Conservation (phyloP, 2,797 vertebrate species). For the Morelia viridis region DNA sequence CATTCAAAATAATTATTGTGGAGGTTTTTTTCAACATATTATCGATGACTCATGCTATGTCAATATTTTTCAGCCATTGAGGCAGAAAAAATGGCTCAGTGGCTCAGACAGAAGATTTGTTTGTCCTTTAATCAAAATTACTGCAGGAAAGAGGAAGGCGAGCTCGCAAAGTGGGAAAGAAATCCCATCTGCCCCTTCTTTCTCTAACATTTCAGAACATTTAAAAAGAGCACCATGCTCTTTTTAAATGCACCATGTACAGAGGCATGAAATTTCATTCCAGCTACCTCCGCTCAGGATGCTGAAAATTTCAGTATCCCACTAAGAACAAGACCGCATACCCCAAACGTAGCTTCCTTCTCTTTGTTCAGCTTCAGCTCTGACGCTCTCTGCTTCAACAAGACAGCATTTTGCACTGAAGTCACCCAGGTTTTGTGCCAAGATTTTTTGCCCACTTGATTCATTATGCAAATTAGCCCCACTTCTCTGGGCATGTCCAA, state of each 20-base stretch:
- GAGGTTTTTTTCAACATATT: constrained; percentile 11
- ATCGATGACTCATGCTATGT: constrained; percentile 18
- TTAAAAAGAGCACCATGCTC: neutral
- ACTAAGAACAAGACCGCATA: neutral
- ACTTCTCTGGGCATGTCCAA: neutral
- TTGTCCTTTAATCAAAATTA: constrained; percentile 13
- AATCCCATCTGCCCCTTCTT: neutral
- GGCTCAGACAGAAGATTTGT: neutral
- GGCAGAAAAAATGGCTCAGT: neutral
- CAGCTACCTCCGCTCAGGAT: neutral
- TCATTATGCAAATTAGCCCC: neutral
- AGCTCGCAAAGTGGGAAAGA: neutral
- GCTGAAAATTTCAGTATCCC: neutral
- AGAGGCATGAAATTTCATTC: neutral
- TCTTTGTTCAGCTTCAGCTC: neutral
- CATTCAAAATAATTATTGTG: neutral
- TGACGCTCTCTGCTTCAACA: neutral
- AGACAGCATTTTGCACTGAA: neutral
- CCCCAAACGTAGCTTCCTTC: neutral
- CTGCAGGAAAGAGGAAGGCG: neutral
- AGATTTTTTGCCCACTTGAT: neutral
- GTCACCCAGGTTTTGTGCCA: neutral
- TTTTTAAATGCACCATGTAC: neutral
- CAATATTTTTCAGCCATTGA: constrained; percentile 19
- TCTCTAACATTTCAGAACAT: neutral